Conservation (phyloP, 2,888 invertebrate species). For the Oscheius sp. region DNA sequence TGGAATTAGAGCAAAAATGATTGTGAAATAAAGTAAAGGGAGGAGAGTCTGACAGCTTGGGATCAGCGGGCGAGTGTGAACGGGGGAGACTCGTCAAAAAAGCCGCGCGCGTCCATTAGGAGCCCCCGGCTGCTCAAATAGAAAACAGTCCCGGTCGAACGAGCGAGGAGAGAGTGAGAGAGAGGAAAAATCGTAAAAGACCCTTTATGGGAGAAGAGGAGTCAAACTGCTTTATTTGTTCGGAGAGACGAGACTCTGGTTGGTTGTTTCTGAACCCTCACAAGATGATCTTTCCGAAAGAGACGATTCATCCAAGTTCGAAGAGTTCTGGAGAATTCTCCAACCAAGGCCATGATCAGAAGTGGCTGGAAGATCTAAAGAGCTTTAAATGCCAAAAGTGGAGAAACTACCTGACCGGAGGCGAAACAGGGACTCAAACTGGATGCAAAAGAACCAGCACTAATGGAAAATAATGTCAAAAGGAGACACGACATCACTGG, state of each 20-base stretch:
- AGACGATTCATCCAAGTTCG: neutral
- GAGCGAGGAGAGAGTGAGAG: neutral
- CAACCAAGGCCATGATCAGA: neutral
- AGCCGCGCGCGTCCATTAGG: constrained; percentile 28
- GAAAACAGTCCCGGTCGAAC: constrained; percentile 19
- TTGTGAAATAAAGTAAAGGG: neutral
- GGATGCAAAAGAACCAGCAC: neutral
- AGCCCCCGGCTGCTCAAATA: constrained; percentile 27
- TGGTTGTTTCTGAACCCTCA: neutral
- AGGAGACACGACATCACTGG: neutral
- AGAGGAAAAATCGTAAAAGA: neutral
- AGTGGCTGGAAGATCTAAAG: neutral
- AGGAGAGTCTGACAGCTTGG: neutral
- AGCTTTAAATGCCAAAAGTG: neutral
- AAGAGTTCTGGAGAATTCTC: neutral
- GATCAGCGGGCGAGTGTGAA: constrained; percentile 3
- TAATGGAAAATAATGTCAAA: neutral
- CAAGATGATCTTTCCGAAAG: neutral
- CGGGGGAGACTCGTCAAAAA: constrained; percentile 8
- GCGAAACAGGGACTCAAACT: neutral
- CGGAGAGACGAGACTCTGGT: neutral
- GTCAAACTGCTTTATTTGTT: neutral
- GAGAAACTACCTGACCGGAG: neutral
- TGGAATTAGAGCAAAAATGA: no score
- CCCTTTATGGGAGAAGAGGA: neutral